A percentile compares a stretch with the other conserved stretches of the same genome.
Evolutionary conservation across 1,140 invertebrate species (phyloP).

Genomic region (Penaeus vannamei): DNA sequence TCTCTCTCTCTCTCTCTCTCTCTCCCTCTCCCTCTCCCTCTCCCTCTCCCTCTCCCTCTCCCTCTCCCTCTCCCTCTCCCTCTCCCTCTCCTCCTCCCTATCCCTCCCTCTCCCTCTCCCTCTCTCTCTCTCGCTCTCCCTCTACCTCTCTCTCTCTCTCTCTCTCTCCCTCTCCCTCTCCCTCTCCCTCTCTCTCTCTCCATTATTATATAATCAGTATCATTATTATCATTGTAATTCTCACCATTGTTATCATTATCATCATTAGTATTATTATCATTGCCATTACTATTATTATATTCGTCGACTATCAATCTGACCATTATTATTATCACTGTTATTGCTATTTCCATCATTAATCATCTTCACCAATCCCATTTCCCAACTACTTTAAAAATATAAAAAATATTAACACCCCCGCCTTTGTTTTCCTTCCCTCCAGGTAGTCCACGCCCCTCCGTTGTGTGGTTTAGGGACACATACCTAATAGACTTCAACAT

Average conservation of each 20-base stretch:
- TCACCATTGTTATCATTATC: too few relatives aligned
- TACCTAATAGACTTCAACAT: constrained; percentile 40
- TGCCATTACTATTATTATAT: too few relatives aligned
- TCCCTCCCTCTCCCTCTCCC: not conserved
- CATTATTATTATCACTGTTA: too few relatives aligned
- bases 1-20: too few relatives aligned
- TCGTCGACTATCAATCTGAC: too few relatives aligned
- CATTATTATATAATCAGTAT: too few relatives aligned
- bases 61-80: too few relatives aligned
- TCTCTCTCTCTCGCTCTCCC: not conserved
- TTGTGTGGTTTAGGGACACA: constrained; percentile 41
- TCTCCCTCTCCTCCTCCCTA: not conserved
- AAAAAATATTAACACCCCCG: not conserved
- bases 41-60: not conserved
- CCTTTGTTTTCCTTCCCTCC: not conserved
- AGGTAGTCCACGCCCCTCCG: constrained; percentile 43
- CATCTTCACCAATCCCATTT: not conserved
- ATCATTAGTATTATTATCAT: too few relatives aligned
- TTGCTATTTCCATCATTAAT: not conserved
- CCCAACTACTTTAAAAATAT: not conserved
- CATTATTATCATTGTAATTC: too few relatives aligned
- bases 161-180: not conserved
- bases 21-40: not conserved
- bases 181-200: not conserved
- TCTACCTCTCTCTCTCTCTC: too few relatives aligned